These are phyloP conservation scores for Pygoscelis adeliae DNA, from an alignment of 2,113 vertebrate species.

Conservation along the genomic window DNA sequence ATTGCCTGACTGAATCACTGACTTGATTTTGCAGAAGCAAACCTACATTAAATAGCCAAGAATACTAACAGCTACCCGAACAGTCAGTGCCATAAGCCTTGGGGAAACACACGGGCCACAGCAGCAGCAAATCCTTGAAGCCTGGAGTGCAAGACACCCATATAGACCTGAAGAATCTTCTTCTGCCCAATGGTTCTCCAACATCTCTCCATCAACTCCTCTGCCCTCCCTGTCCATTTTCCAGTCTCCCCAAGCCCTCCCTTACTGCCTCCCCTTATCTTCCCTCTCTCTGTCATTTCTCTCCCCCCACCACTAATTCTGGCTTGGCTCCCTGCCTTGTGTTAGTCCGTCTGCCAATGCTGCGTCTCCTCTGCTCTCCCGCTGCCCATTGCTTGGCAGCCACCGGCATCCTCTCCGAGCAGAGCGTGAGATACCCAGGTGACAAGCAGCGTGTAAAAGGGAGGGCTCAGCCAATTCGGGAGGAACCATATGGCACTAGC, in stretches of 20 bases:
- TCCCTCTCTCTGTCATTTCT: not conserved
- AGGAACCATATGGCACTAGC: not conserved
- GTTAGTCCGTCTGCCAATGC: not conserved
- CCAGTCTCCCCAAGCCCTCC: not conserved
- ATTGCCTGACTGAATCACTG: not conserved
- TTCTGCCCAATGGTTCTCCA: not conserved
- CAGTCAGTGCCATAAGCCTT: not conserved
- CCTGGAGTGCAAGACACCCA: not conserved
- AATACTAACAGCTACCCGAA: not conserved
- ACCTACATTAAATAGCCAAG: not conserved
- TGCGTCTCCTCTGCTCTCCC: not conserved
- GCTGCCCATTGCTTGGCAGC: not conserved
- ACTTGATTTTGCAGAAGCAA: not conserved
- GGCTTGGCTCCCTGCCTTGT: not conserved
- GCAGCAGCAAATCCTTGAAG: not conserved
- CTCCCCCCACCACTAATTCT: not conserved
- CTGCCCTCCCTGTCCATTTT: not conserved
- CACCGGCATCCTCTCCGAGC: not conserved
- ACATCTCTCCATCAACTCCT: not conserved
- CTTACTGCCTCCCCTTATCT: not conserved
- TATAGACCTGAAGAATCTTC: not conserved
- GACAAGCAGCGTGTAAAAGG: not conserved
- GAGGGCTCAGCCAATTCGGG: not conserved
- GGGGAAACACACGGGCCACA: not conserved
- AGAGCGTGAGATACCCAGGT: fast-evolving